Conservation (phyloP, 2,113 vertebrate species). For the Cacatua alba region DNA sequence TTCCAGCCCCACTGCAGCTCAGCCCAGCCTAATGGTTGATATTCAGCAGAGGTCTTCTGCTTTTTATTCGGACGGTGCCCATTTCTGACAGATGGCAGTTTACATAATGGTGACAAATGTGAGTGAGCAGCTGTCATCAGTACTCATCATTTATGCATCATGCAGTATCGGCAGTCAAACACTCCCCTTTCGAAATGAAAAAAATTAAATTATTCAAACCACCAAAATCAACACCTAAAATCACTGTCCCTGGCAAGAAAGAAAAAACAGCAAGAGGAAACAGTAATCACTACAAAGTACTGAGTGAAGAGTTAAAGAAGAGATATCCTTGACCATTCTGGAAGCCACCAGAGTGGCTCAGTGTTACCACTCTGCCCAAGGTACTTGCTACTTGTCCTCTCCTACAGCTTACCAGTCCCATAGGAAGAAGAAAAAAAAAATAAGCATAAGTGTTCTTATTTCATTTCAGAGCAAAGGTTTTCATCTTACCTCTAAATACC, state of each 20-base stretch:
- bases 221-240: background rate
- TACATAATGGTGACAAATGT: constrained; percentile 63
- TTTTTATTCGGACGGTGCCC: background rate
- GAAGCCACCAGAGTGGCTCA: background rate
- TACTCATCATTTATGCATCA: background rate
- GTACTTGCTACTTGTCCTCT: background rate
- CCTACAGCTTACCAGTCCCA: background rate
- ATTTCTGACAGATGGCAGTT: constrained; percentile 27
- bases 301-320: background rate
- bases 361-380: background rate
- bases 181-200: background rate
- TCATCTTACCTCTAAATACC: background rate
- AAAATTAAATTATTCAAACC: background rate
- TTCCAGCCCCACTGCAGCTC: background rate
- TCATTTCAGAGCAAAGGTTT: background rate
- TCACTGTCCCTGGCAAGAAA: background rate
- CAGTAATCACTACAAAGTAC: background rate
- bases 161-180: constrained; percentile 2
- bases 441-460: background rate
- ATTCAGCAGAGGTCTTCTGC: background rate
- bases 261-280: constrained; percentile 12
- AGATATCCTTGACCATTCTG: background rate
- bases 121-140: constrained; percentile 58
- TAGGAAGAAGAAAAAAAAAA: background rate
- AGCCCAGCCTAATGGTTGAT: background rate